Base-by-base conservation (phyloP, 2,888 invertebrate species). In the Lasioglossum morio region DNA sequence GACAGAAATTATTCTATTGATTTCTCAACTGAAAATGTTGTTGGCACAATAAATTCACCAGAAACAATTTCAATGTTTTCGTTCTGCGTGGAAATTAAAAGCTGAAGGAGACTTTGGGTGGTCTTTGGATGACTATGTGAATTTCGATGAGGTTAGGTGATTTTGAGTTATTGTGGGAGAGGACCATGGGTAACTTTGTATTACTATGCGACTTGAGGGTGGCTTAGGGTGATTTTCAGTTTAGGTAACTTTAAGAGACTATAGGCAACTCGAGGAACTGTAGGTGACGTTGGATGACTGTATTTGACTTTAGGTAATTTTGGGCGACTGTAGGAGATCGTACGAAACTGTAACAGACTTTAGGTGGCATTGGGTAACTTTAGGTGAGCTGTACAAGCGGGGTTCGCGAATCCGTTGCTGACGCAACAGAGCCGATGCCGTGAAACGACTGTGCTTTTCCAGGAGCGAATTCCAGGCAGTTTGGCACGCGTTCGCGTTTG, bases 401-500 rank as follows among this genome's bases (percentile, higher is more conserved):
- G 5, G 0, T 0, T 0, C 23, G 34, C 37, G 19, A 1, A 23
- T 34, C n/a, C 40, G 12, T 2, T 40, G 82, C 48, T 82, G 82
- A 75, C 72, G 48, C 75, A 37, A 53, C 48, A 40, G n/a, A 72
- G 40, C 16, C 43, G 34, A 16, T 40, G 37, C 43, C 46, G 30
- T 53, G 57, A 48, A 53, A 53, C 53, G 4, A 16, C n/a, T n/a
- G 43, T 46, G 66, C 53, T 79, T 76, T 78, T 85, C 83, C 75
- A 79, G 76, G 72, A n/a, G 46, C 74, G 46, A 73, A 83, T 79
- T 73, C 79, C 72, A 63, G 43, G 48, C 83, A 76, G 79, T 84
- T 84, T 85, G 84, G 85, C 85, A 84, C 76, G 69, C 40, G 72
- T 72, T 70, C 77, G 34, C 60, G 53, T 69, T 77, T 40, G 40